These are phyloP conservation scores for Gasterosteus nipponicus DNA, from an alignment of 2,113 vertebrate species.

Conservation along the genomic window DNA sequence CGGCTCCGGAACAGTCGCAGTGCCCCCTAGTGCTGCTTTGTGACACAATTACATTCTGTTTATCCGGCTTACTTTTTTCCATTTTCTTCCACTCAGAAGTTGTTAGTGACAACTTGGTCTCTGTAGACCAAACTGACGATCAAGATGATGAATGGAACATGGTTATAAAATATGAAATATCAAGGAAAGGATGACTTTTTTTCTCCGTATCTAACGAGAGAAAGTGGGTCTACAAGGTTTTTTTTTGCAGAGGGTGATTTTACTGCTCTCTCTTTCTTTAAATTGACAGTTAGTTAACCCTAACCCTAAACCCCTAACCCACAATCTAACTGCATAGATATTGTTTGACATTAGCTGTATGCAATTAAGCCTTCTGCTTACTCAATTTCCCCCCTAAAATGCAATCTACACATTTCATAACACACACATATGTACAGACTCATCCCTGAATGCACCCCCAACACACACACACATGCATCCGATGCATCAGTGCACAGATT, in stretches of 20 bases:
- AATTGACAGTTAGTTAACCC: background rate
- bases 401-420: slow-evolving; percentile 7
- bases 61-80: slow-evolving; percentile 22
- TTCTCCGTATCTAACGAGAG: slow-evolving; percentile 20
- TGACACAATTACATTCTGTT: slow-evolving; percentile 27
- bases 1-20: slow-evolving; percentile 60
- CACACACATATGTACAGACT: background rate
- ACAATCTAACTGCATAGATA: slow-evolving; percentile 25
- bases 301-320: no score
- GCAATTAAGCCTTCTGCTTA: slow-evolving; percentile 13
- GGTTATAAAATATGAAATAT: slow-evolving; percentile 52
- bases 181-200: slow-evolving; percentile 31
- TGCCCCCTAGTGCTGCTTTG: slow-evolving; percentile 72
- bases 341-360: slow-evolving; percentile 36
- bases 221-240: slow-evolving; percentile 15
- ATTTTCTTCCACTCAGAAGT: slow-evolving; percentile 40
- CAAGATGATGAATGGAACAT: slow-evolving; percentile 45
- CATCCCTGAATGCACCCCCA: background rate
- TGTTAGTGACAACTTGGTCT: slow-evolving; percentile 54
- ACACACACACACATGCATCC: slow-evolving; percentile 39
- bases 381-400: background rate
- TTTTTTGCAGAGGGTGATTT: slow-evolving; percentile 14
- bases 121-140: slow-evolving; percentile 44
- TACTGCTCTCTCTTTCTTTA: slow-evolving; percentile 13
- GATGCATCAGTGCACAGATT: slow-evolving; percentile 47